Percentiles rank a stretch among this genome's conserved stretches.
Conservation (phyloP, 2,113 vertebrate species). For the Psephotus haematonotus region DNA sequence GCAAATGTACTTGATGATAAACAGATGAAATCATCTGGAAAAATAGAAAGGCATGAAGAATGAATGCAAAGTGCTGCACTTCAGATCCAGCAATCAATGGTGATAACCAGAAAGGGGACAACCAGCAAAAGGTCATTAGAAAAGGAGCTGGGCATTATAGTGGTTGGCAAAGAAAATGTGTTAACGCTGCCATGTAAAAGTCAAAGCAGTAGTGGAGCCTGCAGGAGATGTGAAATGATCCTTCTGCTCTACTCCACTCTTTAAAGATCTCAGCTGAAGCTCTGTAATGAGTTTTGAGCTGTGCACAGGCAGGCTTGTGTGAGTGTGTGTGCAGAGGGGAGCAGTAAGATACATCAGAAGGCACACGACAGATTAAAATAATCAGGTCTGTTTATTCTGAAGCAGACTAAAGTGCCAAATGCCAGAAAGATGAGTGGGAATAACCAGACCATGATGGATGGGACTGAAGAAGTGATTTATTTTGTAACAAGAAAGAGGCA, state of each 20-base stretch:
- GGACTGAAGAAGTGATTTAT: conserved; percentile 1
- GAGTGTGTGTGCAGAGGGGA: background rate
- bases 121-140: background rate
- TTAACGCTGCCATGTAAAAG: background rate
- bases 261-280: background rate
- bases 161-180: background rate
- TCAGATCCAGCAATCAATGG: background rate
- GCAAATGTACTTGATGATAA: background rate
- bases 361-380: background rate
- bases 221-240: background rate
- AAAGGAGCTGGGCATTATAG: background rate
- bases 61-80: background rate
- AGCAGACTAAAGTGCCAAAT: conserved; percentile 2
- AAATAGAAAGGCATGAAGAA: background rate
- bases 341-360: background rate
- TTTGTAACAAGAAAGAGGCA: background rate
- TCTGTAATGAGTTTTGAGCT: background rate
- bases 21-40: background rate
- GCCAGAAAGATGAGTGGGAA: conserved; percentile 37
- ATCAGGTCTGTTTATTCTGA: conserved; percentile 41
- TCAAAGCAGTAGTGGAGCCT: background rate
- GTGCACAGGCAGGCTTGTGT: background rate
- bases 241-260: background rate
- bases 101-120: background rate
- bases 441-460: conserved; percentile 36